Base-by-base conservation (phyloP, 1,140 invertebrate genomes). In the Micrasema minimum region DNA sequence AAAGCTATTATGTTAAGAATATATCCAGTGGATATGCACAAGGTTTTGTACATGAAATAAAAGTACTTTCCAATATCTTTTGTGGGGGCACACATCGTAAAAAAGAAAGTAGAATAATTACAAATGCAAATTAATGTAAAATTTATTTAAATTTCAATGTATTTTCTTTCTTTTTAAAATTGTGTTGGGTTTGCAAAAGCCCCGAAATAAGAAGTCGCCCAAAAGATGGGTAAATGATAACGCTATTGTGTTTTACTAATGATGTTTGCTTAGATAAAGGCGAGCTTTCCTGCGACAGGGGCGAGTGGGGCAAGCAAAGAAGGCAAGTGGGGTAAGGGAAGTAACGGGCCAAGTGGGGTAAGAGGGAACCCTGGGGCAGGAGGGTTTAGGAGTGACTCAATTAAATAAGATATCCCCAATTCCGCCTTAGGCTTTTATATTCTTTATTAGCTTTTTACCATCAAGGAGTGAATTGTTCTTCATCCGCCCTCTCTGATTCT, bases 211-310 rank as follows among this genome's bases (percentile, higher is more conserved):
- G 26, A 38, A 38, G 26, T 57, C 53, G 53, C 53, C 31, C 4
- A 16, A 67, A 38, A 74, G 72, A 74, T 74, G 72, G 72, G 57
- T 62, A 55, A 66, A 72, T 66, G 70, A 75, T 75, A 75, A 75
- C 68, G 69, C 70, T 75, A 72, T 75, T 75, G 73, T 75, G 70
- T 72, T 75, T 69, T 69, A 61, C 69, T 75, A 75, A 75, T 75
- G 73, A 75, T 72, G 73, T 75, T 75, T 75, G 70, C 73, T 46
- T 46, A 72, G 73, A 75, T 75, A 75, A 62, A 75, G 69, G 48
- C 72, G 61, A 65, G 46, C 26, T 43, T 62, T 11, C 57, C 11
- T 18, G 18, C 18, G 35, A 43, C 14, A 9, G 43, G 20, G 14
- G 35, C 16, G 22, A 43, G 43, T 14, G 12, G 57, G 35, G 70